Conservation (phyloP, 2,113 vertebrate genomes). For the Leptocoma aspasia region DNA sequence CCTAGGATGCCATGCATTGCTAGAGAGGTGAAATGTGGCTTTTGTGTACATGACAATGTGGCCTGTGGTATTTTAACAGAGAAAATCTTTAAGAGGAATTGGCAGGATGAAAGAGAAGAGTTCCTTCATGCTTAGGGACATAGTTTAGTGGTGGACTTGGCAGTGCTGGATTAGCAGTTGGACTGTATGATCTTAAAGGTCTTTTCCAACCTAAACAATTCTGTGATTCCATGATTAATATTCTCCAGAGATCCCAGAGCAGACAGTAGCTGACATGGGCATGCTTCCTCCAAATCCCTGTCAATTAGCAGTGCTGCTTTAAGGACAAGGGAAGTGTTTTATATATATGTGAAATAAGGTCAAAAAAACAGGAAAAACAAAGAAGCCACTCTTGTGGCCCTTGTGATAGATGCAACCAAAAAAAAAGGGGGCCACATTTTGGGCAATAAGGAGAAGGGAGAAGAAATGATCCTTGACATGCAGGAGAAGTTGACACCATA, state of each 20-base stretch:
- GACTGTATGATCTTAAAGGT: neutral
- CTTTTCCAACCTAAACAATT: neutral
- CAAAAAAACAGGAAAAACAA: neutral
- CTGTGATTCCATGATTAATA: neutral
- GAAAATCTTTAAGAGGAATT: neutral
- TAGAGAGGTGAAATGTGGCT: neutral
- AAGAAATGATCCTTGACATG: neutral
- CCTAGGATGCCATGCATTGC: neutral
- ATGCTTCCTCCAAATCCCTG: neutral
- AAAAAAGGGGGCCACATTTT: neutral
- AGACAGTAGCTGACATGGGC: neutral
- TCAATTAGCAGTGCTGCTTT: neutral
- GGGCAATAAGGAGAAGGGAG: neutral
- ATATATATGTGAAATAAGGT: neutral
- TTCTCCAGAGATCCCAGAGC: neutral
- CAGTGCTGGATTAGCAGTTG: neutral
- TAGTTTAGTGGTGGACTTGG: neutral
- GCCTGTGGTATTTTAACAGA: neutral
- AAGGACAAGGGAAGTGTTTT: neutral
- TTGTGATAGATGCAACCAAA: neutral
- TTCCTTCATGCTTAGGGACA: neutral
- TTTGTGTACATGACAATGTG: neutral
- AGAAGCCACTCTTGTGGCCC: neutral
- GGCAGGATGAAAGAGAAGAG: neutral
- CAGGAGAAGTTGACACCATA: neutral